phyloP scores from a whole-genome alignment of 2,888 invertebrate species.

The Oscheius sp. region DNA sequence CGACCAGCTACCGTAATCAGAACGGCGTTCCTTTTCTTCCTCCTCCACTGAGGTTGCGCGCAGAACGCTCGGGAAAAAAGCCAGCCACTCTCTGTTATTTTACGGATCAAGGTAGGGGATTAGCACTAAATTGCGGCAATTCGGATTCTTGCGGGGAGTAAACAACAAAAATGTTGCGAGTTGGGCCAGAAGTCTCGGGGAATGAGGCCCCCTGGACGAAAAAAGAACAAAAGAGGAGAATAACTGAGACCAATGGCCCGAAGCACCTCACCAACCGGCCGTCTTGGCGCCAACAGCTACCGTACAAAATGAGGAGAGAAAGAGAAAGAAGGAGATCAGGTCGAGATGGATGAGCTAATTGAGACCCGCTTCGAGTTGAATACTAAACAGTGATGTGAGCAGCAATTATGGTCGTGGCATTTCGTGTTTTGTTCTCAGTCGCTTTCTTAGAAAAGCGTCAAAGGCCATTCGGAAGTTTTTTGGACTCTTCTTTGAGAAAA shows the following conservation, averaged over 20 bases:
- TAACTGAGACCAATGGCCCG: conserved; percentile 14
- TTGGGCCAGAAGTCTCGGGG: not conserved
- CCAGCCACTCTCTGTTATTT: conserved; percentile 20
- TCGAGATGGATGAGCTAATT: not conserved
- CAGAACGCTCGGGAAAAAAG: conserved; percentile 1
- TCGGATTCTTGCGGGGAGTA: conserved; percentile 16
- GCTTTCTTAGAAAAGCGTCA: too few relatives aligned
- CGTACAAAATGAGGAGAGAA: not conserved
- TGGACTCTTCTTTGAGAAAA: too few relatives aligned
- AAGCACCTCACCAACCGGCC: not conserved
- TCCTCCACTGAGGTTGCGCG: too few relatives aligned
- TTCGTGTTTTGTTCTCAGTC: too few relatives aligned
- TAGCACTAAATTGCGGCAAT: conserved; percentile 12
- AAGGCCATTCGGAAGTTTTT: too few relatives aligned
- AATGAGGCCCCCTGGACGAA: not conserved
- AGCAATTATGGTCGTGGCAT: too few relatives aligned
- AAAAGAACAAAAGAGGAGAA: not conserved
- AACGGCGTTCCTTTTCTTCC: not conserved
- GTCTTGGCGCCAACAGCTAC: conserved; percentile 4
- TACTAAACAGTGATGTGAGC: too few relatives aligned
- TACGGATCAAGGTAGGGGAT: conserved; percentile 3
- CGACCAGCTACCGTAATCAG: conserved; percentile 12
- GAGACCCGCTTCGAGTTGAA: too few relatives aligned
- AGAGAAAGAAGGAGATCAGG: not conserved
- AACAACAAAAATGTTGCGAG: conserved; percentile 2